Percentiles rank a stretch among this genome's conserved stretches.
Conservation (phyloP, 2,113 vertebrate species). For the Platysternon megacephalum region DNA sequence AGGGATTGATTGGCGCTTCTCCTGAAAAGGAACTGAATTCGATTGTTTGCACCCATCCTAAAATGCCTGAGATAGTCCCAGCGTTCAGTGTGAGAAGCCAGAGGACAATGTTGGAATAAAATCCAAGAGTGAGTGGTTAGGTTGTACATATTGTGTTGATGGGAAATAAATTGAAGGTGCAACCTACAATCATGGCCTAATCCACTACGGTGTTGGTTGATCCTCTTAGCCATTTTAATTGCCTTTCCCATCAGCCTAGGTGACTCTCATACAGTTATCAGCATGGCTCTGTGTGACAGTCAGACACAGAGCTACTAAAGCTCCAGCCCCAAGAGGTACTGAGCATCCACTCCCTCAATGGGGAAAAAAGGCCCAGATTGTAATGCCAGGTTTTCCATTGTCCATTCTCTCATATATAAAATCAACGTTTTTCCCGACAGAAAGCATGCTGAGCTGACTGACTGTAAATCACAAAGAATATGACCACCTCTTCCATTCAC, state of each 20-base stretch:
- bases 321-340: background rate
- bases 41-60: background rate
- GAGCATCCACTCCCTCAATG: background rate
- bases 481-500: background rate
- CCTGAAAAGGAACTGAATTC: background rate
- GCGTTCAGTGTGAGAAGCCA: background rate
- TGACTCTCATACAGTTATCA: background rate
- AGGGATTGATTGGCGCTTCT: background rate
- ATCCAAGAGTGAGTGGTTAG: background rate
- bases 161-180: background rate
- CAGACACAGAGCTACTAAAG: background rate
- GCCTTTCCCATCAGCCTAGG: background rate
- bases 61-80: background rate
- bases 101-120: background rate
- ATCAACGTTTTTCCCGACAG: background rate
- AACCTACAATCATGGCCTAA: background rate
- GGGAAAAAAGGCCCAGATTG: background rate
- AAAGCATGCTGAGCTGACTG: background rate
- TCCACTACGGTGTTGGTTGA: background rate
- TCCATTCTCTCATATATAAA: background rate
- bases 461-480: background rate
- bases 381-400: background rate
- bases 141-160: background rate
- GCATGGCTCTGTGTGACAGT: background rate
- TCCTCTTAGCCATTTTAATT: background rate